Evolutionary conservation across 1,140 invertebrate genomes (phyloP).

Genomic region (Rhagoletis zephyria): DNA sequence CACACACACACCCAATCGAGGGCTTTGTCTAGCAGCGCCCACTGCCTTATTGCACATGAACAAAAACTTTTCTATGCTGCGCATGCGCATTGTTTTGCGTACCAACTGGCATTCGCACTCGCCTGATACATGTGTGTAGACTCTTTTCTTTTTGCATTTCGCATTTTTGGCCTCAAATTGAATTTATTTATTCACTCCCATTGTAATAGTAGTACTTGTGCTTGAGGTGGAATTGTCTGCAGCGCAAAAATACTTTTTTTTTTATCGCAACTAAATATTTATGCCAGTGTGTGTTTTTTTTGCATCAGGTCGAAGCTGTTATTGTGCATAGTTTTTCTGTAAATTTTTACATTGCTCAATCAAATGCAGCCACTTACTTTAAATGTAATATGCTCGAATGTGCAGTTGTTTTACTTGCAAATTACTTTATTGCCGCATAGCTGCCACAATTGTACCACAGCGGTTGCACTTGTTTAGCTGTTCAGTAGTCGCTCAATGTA

Average conservation of each 20-base stretch:
- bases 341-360: conserved; percentile 11
- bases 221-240: background rate
- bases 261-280: background rate
- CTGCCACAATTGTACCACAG: background rate
- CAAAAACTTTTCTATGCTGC: background rate
- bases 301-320: background rate
- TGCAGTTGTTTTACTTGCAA: background rate
- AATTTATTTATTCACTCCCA: background rate
- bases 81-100: conserved; percentile 51
- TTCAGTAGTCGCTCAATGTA: background rate
- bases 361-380: background rate
- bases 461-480: background rate
- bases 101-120: background rate
- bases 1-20: background rate
- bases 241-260: background rate
- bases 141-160: conserved; percentile 22
- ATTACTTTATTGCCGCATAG: conserved; percentile 43
- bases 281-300: background rate
- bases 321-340: background rate
- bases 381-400: background rate
- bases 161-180: conserved; percentile 49
- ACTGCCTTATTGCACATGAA: background rate
- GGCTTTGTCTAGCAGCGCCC: background rate
- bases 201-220: background rate
- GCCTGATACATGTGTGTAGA: background rate